Conservation (phyloP, 2,888 invertebrate species). For the Nephrotoma guestfalica region DNA sequence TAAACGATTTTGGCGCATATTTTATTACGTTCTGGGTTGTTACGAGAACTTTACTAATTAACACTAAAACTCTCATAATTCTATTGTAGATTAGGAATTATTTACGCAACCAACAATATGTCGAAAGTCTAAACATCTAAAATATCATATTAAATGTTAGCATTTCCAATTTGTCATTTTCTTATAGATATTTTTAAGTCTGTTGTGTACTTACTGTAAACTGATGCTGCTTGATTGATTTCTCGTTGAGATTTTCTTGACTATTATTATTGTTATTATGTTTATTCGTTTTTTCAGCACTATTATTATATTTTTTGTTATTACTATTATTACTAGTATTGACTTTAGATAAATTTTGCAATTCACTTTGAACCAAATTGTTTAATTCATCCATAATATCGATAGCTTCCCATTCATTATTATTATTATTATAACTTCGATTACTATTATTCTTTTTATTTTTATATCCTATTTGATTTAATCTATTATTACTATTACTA, state of each 20-base stretch:
- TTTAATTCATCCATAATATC: conserved; percentile 5
- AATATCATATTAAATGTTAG: neutral
- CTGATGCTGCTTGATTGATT: neutral
- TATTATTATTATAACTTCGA: conserved; percentile 14
- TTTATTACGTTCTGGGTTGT: no score
- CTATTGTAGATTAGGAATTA: no score
- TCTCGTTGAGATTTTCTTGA: neutral
- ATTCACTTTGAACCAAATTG: conserved; percentile 2
- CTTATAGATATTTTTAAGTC: neutral
- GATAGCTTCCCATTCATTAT: conserved; percentile 7
- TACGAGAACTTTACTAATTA: no score
- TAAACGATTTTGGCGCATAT: no score
- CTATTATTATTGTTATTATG: neutral
- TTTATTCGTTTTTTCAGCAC: neutral
- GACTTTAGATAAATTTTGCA: conserved; percentile 2
- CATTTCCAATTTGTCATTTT: neutral
- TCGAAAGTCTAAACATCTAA: no score
- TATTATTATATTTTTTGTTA: neutral
- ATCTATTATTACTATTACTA: conserved; percentile 1
- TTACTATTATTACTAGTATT: neutral
- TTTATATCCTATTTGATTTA: conserved; percentile 7
- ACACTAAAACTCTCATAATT: no score
- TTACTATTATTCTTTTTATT: conserved; percentile 21
- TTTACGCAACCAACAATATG: no score
- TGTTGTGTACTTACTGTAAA: neutral